Evolutionary conservation across 2,113 vertebrate species (phyloP).

Genomic region (Amphilophus citrinellus): DNA sequence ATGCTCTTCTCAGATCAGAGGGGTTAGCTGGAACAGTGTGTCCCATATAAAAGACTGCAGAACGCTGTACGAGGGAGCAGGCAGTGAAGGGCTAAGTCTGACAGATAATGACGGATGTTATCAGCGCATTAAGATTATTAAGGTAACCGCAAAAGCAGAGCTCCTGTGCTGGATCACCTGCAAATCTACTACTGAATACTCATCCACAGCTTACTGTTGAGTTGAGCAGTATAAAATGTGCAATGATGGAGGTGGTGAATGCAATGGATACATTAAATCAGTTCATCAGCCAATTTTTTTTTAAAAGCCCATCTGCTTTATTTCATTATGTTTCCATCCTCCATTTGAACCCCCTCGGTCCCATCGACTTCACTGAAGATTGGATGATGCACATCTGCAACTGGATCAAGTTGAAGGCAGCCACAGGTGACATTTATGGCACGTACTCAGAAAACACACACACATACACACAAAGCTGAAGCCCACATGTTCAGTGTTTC

Average conservation of each 20-base stretch:
- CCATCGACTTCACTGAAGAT: slow-evolving; percentile 19
- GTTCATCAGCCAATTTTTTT: slow-evolving; percentile 47
- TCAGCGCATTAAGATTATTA: slow-evolving; percentile 37
- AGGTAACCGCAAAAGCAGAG: slow-evolving; percentile 52
- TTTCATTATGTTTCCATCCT: slow-evolving; percentile 33
- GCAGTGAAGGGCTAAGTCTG: slow-evolving; percentile 55
- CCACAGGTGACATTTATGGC: slow-evolving; percentile 37
- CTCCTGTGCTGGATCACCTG: slow-evolving; percentile 61
- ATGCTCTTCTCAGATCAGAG: slow-evolving; percentile 56
- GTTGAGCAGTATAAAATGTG: slow-evolving; percentile 67
- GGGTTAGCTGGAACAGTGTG: slow-evolving; percentile 50
- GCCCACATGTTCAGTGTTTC: slow-evolving; percentile 45
- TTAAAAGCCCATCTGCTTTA: slow-evolving; percentile 44
- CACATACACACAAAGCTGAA: slow-evolving; percentile 26
- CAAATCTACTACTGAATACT: slow-evolving; percentile 78
- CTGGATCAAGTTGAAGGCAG: slow-evolving; percentile 48
- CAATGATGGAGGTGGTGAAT: slow-evolving; percentile 65
- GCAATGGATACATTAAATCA: slow-evolving; percentile 51
- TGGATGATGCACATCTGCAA: slow-evolving; percentile 24
- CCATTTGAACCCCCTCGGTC: not conserved
- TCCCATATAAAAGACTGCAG: slow-evolving; percentile 56
- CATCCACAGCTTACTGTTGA: slow-evolving; percentile 53
- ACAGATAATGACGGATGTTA: slow-evolving; percentile 47
- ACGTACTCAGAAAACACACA: not conserved
- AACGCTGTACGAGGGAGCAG: slow-evolving; percentile 49